Evolutionary conservation across 1,140 invertebrate species (phyloP).

Genomic region (Trichonephila inaurata): DNA sequence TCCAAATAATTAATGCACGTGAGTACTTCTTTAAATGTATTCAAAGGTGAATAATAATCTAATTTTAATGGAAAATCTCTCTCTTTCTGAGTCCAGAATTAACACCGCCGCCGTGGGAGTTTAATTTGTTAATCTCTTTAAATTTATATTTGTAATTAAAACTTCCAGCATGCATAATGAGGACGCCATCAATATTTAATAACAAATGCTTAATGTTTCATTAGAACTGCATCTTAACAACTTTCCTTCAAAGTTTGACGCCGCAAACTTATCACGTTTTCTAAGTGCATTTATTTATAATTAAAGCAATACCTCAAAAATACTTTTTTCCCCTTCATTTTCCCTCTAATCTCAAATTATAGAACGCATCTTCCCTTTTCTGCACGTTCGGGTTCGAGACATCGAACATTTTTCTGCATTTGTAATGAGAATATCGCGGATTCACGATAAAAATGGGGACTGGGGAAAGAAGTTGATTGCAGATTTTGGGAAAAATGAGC

Average conservation of each 20-base stretch:
- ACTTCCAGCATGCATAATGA: background rate
- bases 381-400: background rate
- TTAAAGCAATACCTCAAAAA: slow-evolving; percentile 7
- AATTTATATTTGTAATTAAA: background rate
- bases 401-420: slow-evolving; percentile 23
- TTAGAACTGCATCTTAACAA: background rate
- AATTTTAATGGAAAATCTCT: too few species aligned
- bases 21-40: too few species aligned
- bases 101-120: too few species aligned
- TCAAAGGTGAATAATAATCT: too few species aligned
- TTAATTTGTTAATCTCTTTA: background rate
- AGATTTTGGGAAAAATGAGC: slow-evolving; percentile 41
- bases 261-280: background rate
- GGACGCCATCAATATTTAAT: background rate
- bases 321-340: background rate
- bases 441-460: background rate
- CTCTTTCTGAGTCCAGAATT: too few species aligned
- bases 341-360: slow-evolving; percentile 18
- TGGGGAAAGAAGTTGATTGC: slow-evolving; percentile 34
- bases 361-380: background rate
- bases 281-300: background rate
- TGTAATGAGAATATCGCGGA: slow-evolving; percentile 13
- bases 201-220: background rate
- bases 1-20: too few species aligned
- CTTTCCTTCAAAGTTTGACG: background rate